Percentiles rank a stretch among this genome's conserved stretches.
These are phyloP conservation scores for Perithous albicinctus DNA, from an alignment of 2,888 invertebrate genomes.

Conservation along the genomic window DNA sequence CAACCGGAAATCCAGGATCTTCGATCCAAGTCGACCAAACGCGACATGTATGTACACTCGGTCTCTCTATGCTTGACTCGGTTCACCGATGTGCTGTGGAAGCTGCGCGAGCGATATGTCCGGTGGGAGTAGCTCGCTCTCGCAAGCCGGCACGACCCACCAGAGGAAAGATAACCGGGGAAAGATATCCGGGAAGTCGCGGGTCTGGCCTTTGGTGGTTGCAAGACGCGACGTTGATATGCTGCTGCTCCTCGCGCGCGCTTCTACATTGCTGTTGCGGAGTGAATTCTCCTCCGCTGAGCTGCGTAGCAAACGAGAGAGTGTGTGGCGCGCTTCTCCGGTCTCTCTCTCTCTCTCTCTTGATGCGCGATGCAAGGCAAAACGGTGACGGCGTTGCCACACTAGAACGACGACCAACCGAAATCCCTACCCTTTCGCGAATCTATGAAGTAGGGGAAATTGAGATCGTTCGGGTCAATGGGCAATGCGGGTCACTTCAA, in stretches of 20 bases:
- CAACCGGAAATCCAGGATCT: slow-evolving; percentile 70
- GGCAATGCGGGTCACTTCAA: slow-evolving; percentile 26
- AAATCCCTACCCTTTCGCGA: slow-evolving; percentile 35
- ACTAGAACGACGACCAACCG: slow-evolving; percentile 16
- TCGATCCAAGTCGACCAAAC: slow-evolving; percentile 62
- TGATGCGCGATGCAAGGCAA: background rate
- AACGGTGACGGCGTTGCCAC: background rate
- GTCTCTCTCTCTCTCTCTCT: background rate
- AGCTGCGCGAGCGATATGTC: slow-evolving; percentile 67
- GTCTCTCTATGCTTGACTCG: background rate
- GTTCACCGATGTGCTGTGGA: slow-evolving; percentile 39
- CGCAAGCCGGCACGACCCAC: slow-evolving; percentile 29
- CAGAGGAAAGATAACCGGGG: slow-evolving; percentile 80
- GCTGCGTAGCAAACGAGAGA: slow-evolving; percentile 13
- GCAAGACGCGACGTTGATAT: slow-evolving; percentile 43
- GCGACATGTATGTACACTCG: slow-evolving; percentile 19
- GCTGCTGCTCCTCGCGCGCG: background rate
- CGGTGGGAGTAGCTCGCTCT: slow-evolving; percentile 67
- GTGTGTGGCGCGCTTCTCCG: no score
- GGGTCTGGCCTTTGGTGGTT: slow-evolving; percentile 60
- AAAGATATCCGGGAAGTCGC: slow-evolving; percentile 82
- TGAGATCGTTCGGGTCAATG: background rate
- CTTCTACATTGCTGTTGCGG: background rate
- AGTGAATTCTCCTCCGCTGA: slow-evolving; percentile 4
- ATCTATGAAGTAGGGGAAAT: background rate